Conservation (phyloP, 1,140 invertebrate genomes). For the Phymorhynchus buccinoides region DNA sequence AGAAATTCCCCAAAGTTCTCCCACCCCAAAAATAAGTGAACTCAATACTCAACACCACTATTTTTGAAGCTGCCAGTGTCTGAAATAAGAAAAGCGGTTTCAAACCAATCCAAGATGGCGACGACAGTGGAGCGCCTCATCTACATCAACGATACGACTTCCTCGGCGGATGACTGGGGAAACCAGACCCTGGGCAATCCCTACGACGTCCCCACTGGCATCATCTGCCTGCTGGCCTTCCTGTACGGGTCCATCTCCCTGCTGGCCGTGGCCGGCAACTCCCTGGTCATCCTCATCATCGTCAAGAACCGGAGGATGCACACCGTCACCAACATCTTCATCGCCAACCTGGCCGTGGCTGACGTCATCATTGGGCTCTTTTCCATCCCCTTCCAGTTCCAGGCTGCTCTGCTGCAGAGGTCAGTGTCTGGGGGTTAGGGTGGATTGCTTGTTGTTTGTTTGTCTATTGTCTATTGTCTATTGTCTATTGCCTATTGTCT, state of each 20-base stretch:
- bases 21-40: too few species aligned
- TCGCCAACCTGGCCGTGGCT: slow-evolving; percentile 73
- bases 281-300: slow-evolving; percentile 86
- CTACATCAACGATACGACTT: not conserved
- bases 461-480: too few species aligned
- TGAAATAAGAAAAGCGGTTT: too few species aligned
- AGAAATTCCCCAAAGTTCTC: too few species aligned
- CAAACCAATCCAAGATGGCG: not conserved
- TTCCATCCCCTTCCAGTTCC: slow-evolving; percentile 77
- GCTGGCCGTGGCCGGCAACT: slow-evolving; percentile 85
- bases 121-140: slow-evolving; percentile 17
- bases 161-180: not conserved
- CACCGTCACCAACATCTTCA: slow-evolving; percentile 87
- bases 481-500: too few species aligned
- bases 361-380: slow-evolving; percentile 68
- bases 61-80: too few species aligned
- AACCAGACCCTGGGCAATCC: slow-evolving; percentile 8
- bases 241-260: slow-evolving; percentile 86
- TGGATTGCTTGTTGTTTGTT: too few species aligned
- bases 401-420: slow-evolving; percentile 44
- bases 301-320: slow-evolving; percentile 79
- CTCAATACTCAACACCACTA: too few species aligned
- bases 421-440: slow-evolving; percentile 76
- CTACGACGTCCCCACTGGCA: slow-evolving; percentile 82
- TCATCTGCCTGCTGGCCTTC: slow-evolving; percentile 83